Conservation (phyloP, 2,797 vertebrate genomes). For the Hozukius guyotensis region DNA sequence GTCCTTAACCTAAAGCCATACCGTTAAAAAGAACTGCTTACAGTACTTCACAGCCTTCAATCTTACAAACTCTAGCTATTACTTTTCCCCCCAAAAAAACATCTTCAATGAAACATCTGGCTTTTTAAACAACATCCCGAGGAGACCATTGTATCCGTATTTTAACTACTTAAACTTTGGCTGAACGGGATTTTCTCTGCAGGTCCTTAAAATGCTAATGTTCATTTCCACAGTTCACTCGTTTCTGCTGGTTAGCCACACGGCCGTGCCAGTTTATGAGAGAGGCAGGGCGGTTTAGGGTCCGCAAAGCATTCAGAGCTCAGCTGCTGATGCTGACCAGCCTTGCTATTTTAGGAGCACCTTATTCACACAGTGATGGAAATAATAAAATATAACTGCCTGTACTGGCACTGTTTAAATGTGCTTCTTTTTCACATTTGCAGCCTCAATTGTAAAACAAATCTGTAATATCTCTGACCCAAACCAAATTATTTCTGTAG, state of each 20-base stretch:
- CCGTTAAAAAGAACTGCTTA: constrained; percentile 4
- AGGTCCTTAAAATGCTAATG: constrained; percentile 16
- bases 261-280: neutral
- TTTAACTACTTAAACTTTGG: constrained; percentile 8
- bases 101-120: constrained; percentile 23
- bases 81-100: neutral
- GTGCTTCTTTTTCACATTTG: neutral
- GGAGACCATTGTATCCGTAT: neutral
- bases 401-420: neutral
- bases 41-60: neutral
- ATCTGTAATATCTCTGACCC: neutral
- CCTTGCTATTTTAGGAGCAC: neutral
- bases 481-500: neutral
- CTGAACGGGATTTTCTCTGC: neutral
- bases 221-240: constrained; percentile 1
- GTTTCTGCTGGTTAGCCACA: constrained; percentile 31
- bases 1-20: constrained; percentile 37
- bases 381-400: neutral
- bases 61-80: neutral
- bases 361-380: neutral
- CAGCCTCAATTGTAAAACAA: neutral
- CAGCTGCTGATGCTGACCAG: neutral
- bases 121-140: neutral
- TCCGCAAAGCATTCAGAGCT: neutral
- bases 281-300: neutral